Evolutionary conservation across 2,888 invertebrate species (phyloP).

Genomic region (Eristalis arbustorum): DNA sequence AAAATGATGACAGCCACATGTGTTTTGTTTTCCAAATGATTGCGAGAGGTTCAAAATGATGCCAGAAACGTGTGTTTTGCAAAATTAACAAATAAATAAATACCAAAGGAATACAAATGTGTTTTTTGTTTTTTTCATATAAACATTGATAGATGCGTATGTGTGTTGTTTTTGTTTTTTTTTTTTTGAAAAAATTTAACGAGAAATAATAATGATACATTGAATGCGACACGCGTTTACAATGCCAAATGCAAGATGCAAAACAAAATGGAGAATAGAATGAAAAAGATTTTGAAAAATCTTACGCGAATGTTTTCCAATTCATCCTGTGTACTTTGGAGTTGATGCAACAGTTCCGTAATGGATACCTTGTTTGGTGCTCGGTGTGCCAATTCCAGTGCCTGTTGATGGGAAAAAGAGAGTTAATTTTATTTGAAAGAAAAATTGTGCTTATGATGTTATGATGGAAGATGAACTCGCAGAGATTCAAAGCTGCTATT

Average conservation of each 20-base stretch:
- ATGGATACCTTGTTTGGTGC: conserved; percentile 87
- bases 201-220: background rate
- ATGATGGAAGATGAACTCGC: too few species aligned
- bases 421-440: background rate
- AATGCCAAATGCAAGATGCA: conserved; percentile 79
- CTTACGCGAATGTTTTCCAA: conserved; percentile 93
- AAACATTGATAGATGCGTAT: background rate
- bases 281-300: conserved; percentile 79
- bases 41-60: background rate
- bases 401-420: conserved; percentile 72
- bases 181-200: background rate
- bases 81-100: conserved; percentile 6
- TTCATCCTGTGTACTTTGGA: conserved; percentile 92
- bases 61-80: background rate
- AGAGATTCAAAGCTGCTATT: too few species aligned
- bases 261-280: conserved; percentile 78
- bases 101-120: background rate
- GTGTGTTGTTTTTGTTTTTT: background rate
- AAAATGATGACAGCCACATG: background rate
- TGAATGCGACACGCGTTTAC: conserved; percentile 60
- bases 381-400: conserved; percentile 82
- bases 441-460: too few species aligned
- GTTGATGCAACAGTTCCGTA: conserved; percentile 89
- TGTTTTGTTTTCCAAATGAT: background rate
- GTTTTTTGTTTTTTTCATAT: background rate